Evolutionary conservation across 1,140 invertebrate species (phyloP), one percentile per base, ranked within the genome.

Genomic region (Bombus affinis): DNA sequence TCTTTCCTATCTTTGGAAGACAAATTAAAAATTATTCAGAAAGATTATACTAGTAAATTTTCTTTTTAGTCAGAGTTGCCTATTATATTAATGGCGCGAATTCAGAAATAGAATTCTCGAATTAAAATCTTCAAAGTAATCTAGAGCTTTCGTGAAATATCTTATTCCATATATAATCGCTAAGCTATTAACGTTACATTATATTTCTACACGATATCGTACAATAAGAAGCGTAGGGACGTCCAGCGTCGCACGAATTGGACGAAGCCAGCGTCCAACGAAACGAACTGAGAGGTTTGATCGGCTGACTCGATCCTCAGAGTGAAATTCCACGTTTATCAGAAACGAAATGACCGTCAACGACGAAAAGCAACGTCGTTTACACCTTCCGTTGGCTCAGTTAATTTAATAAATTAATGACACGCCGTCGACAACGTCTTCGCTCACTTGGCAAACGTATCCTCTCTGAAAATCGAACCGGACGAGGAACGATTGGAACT

Each of bases 181-280:
- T 81, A 53, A 82, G 57, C 15, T 42, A 32, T 65, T 12, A 57
- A 76, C 13, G 9, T 53, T 53, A 70, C n/a, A 42, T 44, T 32
- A 71, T 13, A 35, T 44, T 71, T 68, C 62, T 37, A 62, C 39
- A n/a, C 39, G 39, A 77, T 44, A 62, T 4, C 6, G 35, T 62
- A 57, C 57, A 71, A 47, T 80, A 86, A 71, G 59, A 85, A 80
- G 57, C 83, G 68, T 39, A 75, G 57, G 53, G 90, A 92, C 91
- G 91, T 87, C 91, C 92, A 91, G 91, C 91, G 89, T 88, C 91
- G 37, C 37, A 28, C 9, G 10, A 10, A 65, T 73, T 37, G 87
- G 86, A 92, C 91, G 91, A 90, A 90, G 76, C 90, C 92, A 86
- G 92, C 92, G 89, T 89, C 89, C 89, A 83, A 13, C 12, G 13